Conservation (phyloP, 2,797 vertebrate species). For the Parauchenoglanis punctatus region DNA sequence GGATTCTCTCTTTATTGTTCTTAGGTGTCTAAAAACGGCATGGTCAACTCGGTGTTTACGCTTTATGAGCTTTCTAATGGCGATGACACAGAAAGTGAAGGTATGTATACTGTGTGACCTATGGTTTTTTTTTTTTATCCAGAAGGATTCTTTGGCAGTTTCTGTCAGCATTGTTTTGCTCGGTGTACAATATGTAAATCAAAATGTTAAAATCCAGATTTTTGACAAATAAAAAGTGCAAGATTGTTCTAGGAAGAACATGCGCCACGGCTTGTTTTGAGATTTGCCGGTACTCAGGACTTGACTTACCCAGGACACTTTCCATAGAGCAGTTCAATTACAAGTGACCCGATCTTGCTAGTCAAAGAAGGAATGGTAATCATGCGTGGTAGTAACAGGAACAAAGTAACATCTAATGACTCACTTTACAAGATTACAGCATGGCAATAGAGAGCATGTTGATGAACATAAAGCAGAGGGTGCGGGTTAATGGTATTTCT, state of each 20-base stretch:
- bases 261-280: neutral
- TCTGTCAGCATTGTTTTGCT: neutral
- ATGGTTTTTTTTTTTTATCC: neutral
- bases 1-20: neutral
- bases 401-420: neutral
- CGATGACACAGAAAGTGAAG: conserved; percentile 91
- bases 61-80: conserved; percentile 90
- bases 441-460: neutral
- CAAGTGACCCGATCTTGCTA: neutral
- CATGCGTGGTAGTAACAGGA: neutral
- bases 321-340: neutral
- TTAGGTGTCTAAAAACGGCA: conserved; percentile 88
- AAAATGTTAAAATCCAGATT: neutral
- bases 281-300: neutral
- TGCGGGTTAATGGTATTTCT: neutral
- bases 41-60: conserved; percentile 94
- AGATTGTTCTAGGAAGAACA: neutral
- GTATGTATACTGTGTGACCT: conserved; percentile 67
- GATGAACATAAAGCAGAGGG: neutral
- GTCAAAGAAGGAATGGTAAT: neutral
- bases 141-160: neutral
- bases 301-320: neutral
- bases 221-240: neutral
- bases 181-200: neutral
- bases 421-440: neutral